A percentile compares a stretch with the other conserved stretches of the same genome.
phyloP scores from a whole-genome alignment of 2,113 vertebrate genomes.

The Mormyrus iriodes region DNA sequence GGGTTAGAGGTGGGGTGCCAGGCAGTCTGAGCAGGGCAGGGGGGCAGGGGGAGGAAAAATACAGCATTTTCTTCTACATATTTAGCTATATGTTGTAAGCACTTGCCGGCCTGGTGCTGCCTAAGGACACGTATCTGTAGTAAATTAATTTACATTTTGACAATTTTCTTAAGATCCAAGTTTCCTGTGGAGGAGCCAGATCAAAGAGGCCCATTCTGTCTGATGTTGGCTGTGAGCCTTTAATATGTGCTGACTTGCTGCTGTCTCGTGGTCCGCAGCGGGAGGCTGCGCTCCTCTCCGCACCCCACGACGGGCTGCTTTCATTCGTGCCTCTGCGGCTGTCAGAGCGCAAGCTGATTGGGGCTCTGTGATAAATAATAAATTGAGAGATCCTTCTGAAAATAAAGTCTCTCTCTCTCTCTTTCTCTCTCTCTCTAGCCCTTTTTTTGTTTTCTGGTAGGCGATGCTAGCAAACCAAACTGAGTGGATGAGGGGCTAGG shows the following conservation, averaged over 20 bases:
- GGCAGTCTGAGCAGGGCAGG: neutral
- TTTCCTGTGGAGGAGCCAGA: slow-evolving; percentile 90
- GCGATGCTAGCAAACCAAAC: slow-evolving; percentile 20
- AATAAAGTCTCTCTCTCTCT: slow-evolving; percentile 55
- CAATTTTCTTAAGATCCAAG: slow-evolving; percentile 96
- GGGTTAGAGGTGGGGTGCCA: slow-evolving; percentile 13
- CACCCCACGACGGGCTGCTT: slow-evolving; percentile 66
- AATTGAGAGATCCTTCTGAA: slow-evolving; percentile 47
- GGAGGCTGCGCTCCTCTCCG: slow-evolving; percentile 65
- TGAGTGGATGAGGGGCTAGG: neutral
- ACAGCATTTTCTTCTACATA: slow-evolving; percentile 38
- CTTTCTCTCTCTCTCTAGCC: slow-evolving; percentile 43
- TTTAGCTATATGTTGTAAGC: slow-evolving; percentile 46
- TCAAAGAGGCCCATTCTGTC: slow-evolving; percentile 93
- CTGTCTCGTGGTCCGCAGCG: slow-evolving; percentile 78
- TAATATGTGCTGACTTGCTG: slow-evolving; percentile 93
- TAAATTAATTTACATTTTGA: slow-evolving; percentile 98
- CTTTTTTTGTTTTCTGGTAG: slow-evolving; percentile 32
- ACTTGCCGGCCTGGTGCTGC: slow-evolving; percentile 46
- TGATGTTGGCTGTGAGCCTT: slow-evolving; percentile 87
- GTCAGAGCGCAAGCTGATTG: slow-evolving; percentile 62
- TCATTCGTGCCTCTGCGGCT: slow-evolving; percentile 64
- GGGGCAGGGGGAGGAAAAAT: slow-evolving; percentile 1
- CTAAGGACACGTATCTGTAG: slow-evolving; percentile 74
- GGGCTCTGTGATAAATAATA: slow-evolving; percentile 67